These are phyloP conservation scores for Rotaria macrura DNA, from an alignment of 2,888 invertebrate species.

Conservation along the genomic window DNA sequence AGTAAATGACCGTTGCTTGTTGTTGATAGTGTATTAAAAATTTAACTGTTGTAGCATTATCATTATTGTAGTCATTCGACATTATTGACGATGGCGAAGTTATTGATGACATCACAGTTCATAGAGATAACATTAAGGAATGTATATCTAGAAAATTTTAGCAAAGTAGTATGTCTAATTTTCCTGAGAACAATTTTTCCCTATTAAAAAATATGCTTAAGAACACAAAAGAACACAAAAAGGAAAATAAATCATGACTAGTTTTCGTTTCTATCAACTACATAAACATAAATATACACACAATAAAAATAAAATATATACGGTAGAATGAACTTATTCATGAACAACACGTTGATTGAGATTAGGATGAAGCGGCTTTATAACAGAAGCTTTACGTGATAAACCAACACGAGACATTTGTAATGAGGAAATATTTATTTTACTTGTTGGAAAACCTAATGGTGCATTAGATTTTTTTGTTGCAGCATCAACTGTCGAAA, in stretches of 20 bases:
- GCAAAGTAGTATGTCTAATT: background rate
- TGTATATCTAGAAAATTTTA: background rate
- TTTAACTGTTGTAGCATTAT: background rate
- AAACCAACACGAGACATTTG: background rate
- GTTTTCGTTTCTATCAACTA: background rate
- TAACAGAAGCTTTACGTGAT: background rate
- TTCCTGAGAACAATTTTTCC: background rate
- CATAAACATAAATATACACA: background rate
- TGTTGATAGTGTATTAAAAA: constrained; percentile 19
- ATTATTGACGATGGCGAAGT: background rate
- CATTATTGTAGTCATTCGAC: background rate
- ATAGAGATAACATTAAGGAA: background rate
- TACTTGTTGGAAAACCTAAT: constrained; percentile 6
- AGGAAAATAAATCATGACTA: background rate
- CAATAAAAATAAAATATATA: background rate
- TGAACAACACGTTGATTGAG: background rate
- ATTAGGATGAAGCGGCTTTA: constrained; percentile 5
- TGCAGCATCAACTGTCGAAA: background rate
- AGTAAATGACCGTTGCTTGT: background rate
- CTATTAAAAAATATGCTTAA: background rate
- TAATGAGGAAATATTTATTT: background rate
- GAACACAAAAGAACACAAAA: background rate
- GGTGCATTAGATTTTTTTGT: background rate
- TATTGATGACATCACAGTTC: background rate
- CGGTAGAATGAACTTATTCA: background rate